These are phyloP conservation scores for Idaea biselata DNA, from an alignment of 2,888 invertebrate genomes.

Conservation along the genomic window DNA sequence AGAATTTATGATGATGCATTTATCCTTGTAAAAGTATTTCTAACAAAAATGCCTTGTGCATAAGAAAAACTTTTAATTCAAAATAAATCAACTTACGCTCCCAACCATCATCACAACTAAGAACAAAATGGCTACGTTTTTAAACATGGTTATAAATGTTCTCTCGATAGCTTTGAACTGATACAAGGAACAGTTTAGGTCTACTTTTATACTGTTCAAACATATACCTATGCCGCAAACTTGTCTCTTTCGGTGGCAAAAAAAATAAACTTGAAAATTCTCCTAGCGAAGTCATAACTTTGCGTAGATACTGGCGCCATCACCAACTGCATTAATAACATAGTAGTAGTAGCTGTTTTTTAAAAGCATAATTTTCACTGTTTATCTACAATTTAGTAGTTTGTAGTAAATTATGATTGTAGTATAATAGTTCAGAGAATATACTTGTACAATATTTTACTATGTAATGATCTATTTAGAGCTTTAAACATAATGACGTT, in stretches of 20 bases:
- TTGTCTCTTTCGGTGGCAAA: not conserved
- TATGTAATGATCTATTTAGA: not conserved
- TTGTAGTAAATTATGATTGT: conserved; percentile 31
- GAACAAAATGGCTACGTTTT: conserved; percentile 28
- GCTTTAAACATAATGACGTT: not conserved
- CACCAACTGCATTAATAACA: not conserved
- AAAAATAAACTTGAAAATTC: conserved; percentile 1
- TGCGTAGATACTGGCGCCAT: not conserved
- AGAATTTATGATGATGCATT: no score
- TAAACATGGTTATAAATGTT: conserved; percentile 27
- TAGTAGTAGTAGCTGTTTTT: not conserved
- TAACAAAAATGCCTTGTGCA: no score
- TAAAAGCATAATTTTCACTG: conserved; percentile 12
- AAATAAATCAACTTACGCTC: conserved; percentile 30
- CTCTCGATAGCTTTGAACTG: not conserved
- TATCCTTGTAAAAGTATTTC: no score
- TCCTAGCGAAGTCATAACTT: not conserved
- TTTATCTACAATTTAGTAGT: conserved; percentile 15
- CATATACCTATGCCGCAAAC: not conserved
- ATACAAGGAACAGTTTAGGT: not conserved
- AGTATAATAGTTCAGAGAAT: conserved; percentile 30
- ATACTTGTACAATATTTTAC: conserved; percentile 15
- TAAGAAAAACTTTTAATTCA: not conserved
- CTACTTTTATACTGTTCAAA: conserved; percentile 7
- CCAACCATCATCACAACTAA: conserved; percentile 37